These are phyloP conservation scores for Drosophila tropicalis DNA, from an alignment of 1,140 invertebrate species.

Conservation along the genomic window DNA sequence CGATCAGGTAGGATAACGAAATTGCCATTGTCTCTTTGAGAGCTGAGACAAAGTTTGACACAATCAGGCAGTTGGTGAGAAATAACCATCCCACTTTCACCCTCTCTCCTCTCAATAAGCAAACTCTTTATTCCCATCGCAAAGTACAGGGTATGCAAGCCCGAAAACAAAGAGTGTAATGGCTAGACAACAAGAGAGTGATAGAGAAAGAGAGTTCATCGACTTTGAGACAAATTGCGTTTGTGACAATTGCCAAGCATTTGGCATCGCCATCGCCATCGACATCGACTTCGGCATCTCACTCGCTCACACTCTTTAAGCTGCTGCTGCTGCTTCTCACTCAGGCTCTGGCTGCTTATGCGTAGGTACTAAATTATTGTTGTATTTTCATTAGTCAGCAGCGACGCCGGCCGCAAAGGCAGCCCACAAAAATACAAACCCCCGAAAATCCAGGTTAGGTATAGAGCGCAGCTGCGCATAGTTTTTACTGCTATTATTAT, in stretches of 20 bases:
- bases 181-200: not conserved
- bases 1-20: not conserved
- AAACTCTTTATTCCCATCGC: not conserved
- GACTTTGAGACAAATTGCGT: constrained; percentile 65
- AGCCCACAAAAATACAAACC: constrained; percentile 45
- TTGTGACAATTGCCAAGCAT: constrained; percentile 68
- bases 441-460: constrained; percentile 30
- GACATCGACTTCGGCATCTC: constrained; percentile 22
- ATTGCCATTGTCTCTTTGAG: not conserved
- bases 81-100: not conserved
- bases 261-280: constrained; percentile 49
- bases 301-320: constrained; percentile 34
- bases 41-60: not conserved
- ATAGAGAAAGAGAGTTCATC: constrained; percentile 55
- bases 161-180: constrained; percentile 3
- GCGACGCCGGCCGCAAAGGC: not conserved
- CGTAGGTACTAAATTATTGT: constrained; percentile 81
- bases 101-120: too few species aligned
- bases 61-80: not conserved
- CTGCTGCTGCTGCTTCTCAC: not conserved
- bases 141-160: not conserved
- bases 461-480: constrained; percentile 72
- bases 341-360: constrained; percentile 49
- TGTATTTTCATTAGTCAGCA: constrained; percentile 75
- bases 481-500: constrained; percentile 46